Evolutionary conservation across 2,113 vertebrate genomes (phyloP).

Genomic region (Sapajus apella): DNA sequence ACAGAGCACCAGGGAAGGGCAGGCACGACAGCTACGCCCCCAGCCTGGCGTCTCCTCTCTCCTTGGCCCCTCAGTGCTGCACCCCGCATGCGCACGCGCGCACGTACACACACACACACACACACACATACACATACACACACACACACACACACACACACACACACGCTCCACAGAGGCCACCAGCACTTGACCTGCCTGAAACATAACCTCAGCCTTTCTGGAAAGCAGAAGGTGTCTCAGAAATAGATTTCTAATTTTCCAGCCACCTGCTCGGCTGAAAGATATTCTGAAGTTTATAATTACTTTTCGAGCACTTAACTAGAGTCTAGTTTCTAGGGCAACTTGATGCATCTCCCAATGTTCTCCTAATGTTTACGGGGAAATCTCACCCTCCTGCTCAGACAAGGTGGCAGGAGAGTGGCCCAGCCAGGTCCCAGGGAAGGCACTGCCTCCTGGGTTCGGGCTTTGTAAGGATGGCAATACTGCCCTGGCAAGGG

Average conservation of each 20-base stretch:
- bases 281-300: constrained; percentile 83
- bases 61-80: rapidly evolving
- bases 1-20: neutral
- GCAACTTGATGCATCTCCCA: constrained; percentile 81
- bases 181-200: neutral
- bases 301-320: constrained; percentile 84
- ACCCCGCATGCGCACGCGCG: rapidly evolving
- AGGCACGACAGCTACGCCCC: neutral
- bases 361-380: constrained; percentile 42
- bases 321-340: constrained; percentile 84
- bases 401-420: neutral
- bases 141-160: rapidly evolving
- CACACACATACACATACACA: rapidly evolving
- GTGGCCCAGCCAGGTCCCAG: neutral
- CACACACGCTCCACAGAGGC: neutral
- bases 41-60: neutral
- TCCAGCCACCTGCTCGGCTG: constrained; percentile 79
- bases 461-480: neutral
- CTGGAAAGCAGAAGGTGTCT: constrained; percentile 80
- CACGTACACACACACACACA: rapidly evolving
- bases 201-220: constrained; percentile 70
- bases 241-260: constrained; percentile 86
- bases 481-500: rapidly evolving
- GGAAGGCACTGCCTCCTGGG: neutral
- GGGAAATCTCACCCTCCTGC: constrained; percentile 61